Conservation (phyloP, 2,888 invertebrate genomes). For the Tipula helvola region DNA sequence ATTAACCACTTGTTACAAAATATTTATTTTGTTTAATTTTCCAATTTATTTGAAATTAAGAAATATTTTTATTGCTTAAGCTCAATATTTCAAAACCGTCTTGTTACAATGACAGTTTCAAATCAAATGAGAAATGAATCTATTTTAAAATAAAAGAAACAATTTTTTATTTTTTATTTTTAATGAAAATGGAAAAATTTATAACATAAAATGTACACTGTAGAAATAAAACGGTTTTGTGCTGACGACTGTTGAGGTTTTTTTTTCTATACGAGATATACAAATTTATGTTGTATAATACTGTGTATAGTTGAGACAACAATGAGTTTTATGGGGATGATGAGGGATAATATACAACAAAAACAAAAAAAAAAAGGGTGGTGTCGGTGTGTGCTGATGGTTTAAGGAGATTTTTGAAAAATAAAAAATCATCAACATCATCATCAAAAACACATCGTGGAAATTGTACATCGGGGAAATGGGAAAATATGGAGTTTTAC, state of each 20-base stretch:
- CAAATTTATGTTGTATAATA: not conserved
- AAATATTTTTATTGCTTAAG: not conserved
- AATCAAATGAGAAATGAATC: conserved; percentile 30
- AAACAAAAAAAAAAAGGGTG: not conserved
- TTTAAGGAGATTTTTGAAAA: not conserved
- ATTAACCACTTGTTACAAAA: not conserved
- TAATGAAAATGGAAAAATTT: not conserved
- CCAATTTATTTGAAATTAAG: not conserved
- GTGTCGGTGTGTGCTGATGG: not conserved
- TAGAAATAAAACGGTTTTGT: not conserved
- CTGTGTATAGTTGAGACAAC: conserved; percentile 7
- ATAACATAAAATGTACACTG: not conserved
- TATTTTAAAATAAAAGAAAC: not conserved
- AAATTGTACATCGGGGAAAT: not conserved
- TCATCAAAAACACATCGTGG: conserved; percentile 9
- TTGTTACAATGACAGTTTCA: conserved; percentile 33
- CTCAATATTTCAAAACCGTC: conserved; percentile 15
- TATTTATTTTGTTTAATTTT: not conserved
- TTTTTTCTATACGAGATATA: not conserved
- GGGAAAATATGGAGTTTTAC: not conserved
- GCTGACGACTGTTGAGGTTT: conserved; percentile 4
- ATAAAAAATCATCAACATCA: conserved; percentile 6
- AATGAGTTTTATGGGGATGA: not conserved
- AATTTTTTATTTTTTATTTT: not conserved
- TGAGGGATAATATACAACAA: not conserved